Evolutionary conservation across 2,888 invertebrate genomes (phyloP), one percentile per base, ranked within the genome.

Genomic region (Linyphia triangularis): DNA sequence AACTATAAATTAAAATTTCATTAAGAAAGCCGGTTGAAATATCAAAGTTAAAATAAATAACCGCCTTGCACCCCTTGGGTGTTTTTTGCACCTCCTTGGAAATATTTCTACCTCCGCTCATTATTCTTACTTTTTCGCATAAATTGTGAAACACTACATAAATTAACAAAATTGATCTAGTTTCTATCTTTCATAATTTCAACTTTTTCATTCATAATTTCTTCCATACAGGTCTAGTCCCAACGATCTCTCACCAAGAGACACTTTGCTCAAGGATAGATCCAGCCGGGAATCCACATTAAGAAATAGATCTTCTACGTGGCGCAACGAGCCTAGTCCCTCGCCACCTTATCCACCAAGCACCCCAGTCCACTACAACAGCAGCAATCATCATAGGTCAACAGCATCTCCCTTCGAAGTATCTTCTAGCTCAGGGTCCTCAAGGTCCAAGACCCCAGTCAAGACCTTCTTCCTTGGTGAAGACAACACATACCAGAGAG

Each of bases 351-450:
- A 89, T 43, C 83, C 88, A 5, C 83, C 83, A 3, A 88, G 88
- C 22, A 78, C 88, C 2, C 89, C 84, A 1, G 67, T 79, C 0
- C 78, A 59, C 70, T 33, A 84, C 33, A 63, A 75, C 33, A 67
- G 67, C 9, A 22, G 69, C 61, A 75, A 75, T 10, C 13, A 51
- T 16, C 51, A 51, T 16, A 30, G 89, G 30, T 82, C 89, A 3
- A 78, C 79, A 2, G 40, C 83, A 0, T 89, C 89, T 19, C 89
- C 89, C 9, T 84, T 84, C 26, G 89, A 89, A 40, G 83, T 89
- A 7, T 89, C 89, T 9, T 89, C 89, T 7, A 89, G 89, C 28
- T 89, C 89, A n/a, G 89, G 89, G 0, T 89, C 89, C 0, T 89
- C 89, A 13, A 78, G 84, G 9, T 89, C 89, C 5, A 89, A 89